phyloP scores from a whole-genome alignment of 2,797 vertebrate genomes.

The Calcarius lapponicus region DNA sequence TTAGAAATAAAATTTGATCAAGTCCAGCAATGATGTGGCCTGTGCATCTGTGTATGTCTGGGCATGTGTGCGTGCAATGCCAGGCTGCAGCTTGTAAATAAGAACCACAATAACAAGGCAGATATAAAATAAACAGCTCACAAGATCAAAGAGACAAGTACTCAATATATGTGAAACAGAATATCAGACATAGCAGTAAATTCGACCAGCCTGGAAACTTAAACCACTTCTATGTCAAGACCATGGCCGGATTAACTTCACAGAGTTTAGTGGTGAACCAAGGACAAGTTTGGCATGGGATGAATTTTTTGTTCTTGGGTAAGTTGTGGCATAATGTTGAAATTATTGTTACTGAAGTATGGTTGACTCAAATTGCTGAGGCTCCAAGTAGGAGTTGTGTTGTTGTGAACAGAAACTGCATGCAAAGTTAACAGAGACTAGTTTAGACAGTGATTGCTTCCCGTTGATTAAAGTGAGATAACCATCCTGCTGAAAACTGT shows the following conservation, averaged over 20 bases:
- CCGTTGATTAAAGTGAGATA: conserved; percentile 51
- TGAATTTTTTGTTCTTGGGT: conserved; percentile 30
- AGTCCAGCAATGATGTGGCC: background rate
- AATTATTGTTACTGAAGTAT: conserved; percentile 44
- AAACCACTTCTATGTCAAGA: conserved; percentile 2
- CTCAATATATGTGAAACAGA: conserved; percentile 1
- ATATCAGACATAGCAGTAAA: background rate
- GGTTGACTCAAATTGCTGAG: conserved; percentile 38
- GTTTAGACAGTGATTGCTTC: conserved; percentile 27
- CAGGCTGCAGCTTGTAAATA: conserved; percentile 39
- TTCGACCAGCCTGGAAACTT: conserved; percentile 7
- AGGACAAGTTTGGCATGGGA: background rate
- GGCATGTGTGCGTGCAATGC: background rate
- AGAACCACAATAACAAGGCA: conserved; percentile 28
- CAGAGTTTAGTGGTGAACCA: background rate
- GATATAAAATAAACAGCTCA: conserved; percentile 49
- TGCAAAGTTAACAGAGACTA: conserved; percentile 1
- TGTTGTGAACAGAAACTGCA: conserved; percentile 24
- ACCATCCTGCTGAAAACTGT: conserved; percentile 36
- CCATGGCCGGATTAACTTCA: conserved; percentile 1
- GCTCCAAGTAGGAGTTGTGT: conserved; percentile 25
- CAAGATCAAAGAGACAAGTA: conserved; percentile 4
- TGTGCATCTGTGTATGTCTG: background rate
- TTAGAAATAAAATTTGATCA: background rate
- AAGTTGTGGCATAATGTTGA: conserved; percentile 32